Evolutionary conservation across 37 sponge, comb jelly and placozoan genomes (phyloP).

Genomic region (Crambe crambe): DNA sequence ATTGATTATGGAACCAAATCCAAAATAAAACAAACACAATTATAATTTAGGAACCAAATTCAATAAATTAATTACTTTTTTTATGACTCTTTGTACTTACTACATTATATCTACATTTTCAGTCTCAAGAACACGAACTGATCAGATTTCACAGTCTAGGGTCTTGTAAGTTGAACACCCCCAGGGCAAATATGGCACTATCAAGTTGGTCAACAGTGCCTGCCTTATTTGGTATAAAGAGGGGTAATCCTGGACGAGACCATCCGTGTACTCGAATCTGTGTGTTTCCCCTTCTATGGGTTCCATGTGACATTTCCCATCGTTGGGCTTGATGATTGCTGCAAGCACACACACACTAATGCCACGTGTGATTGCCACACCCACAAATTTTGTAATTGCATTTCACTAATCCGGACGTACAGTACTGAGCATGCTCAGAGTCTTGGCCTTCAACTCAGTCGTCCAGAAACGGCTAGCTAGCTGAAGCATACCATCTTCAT

Average conservation of each 20-base stretch:
- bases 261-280: conserved; percentile 12
- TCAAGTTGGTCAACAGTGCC: neutral
- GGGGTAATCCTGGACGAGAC: conserved; percentile 71
- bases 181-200: conserved; percentile 25
- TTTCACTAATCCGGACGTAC: too few species aligned
- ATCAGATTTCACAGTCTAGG: neutral
- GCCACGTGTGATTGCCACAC: too few species aligned
- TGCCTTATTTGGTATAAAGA: conserved; percentile 60
- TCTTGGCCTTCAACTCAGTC: too few species aligned
- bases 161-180: too few species aligned
- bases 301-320: conserved; percentile 73
- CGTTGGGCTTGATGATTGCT: conserved; percentile 58
- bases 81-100: neutral
- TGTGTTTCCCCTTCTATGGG: neutral
- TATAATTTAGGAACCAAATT: neutral
- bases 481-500: too few species aligned
- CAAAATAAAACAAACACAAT: neutral
- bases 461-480: too few species aligned
- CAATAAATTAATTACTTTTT: neutral
- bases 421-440: too few species aligned
- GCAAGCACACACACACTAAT: conserved; percentile 15
- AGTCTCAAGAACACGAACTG: too few species aligned
- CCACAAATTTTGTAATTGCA: too few species aligned
- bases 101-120: too few species aligned
- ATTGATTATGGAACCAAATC: neutral